Evolutionary conservation across 2,888 invertebrate species (phyloP), one percentile per base, ranked within the genome.

Genomic region (Drosophila borborema): DNA sequence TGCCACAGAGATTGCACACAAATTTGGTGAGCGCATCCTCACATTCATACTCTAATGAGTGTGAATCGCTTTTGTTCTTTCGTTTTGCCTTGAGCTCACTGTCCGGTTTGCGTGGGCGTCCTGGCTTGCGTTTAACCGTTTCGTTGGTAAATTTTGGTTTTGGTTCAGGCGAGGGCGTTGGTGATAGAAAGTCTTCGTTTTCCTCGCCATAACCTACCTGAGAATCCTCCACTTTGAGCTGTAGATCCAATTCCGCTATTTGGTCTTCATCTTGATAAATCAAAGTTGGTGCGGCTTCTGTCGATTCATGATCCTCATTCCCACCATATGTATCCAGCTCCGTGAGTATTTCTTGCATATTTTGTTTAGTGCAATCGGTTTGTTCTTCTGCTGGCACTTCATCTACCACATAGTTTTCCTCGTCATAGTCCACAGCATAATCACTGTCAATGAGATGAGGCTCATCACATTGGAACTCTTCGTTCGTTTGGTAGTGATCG

Each of bases 1-100:
- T 92, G 3, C 92, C 92, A 41, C 92, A 92, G n/a, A 92, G 77
- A 28, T 81, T 90, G 56, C 92, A 92, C 81, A 90, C 88, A 14
- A 64, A 85, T 43, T 65, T 72, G 1, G 75, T 68, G 1, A 77
- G 55, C 1, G 80, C 78, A 1, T 65, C 61, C 8, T 75, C 74
- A 2, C 53, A 23, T 18, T 60, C 31, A 1, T 10, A 23, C 5
- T 61, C 60, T 74, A 0, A 45, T 7, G 28, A 28, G 0, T 49
- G 14, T 10, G 31, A 12, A 12, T 61, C 61, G 7, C 6, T 8
- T 31, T 55, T 68, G 2, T 9, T 65, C 59, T 72, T 80, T 2
- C 82, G 74, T 45, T 82, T 87, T 0, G 36, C 40, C 38, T 85
- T 85, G 0, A 90, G 69, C 9, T 90, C 89, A n/a, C 14, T 61